Conservation (phyloP, 2,797 vertebrate species). For the Ispidina picta region DNA sequence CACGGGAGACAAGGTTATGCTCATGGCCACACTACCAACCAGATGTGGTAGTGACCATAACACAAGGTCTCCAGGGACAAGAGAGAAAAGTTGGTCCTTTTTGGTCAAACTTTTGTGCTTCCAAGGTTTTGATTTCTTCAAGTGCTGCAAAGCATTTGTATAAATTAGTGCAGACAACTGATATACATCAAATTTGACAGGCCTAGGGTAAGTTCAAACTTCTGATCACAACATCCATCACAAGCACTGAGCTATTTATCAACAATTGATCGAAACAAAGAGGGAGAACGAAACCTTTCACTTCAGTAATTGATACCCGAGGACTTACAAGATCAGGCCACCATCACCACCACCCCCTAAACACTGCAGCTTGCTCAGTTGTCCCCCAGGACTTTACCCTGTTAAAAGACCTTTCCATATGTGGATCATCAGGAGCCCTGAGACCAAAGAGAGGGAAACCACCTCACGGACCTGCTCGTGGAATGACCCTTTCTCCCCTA, state of each 20-base stretch:
- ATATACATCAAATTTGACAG: constrained; percentile 58
- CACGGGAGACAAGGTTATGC: not conserved
- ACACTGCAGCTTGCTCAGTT: not conserved
- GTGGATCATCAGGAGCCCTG: not conserved
- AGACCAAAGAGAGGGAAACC: not conserved
- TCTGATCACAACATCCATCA: constrained; percentile 61
- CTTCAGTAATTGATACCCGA: constrained; percentile 3
- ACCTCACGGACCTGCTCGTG: not conserved
- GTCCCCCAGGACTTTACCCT: not conserved
- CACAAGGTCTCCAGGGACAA: not conserved
- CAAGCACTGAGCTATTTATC: constrained; percentile 54
- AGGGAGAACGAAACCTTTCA: constrained; percentile 24
- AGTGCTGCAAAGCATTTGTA: constrained; percentile 1
- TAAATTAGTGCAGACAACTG: constrained; percentile 48
- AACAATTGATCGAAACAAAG: constrained; percentile 36
- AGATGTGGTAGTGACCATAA: not conserved
- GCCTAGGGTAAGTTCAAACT: constrained; percentile 33
- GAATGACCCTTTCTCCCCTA: not conserved
- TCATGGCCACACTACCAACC: not conserved
- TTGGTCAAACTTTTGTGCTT: not conserved
- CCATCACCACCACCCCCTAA: not conserved
- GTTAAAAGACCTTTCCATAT: not conserved
- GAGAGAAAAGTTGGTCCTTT: not conserved
- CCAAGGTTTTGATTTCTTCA: not conserved
- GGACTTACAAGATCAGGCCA: not conserved